phyloP scores from a whole-genome alignment of 2,113 vertebrate genomes.

The Aspiorhynchus laticeps region DNA sequence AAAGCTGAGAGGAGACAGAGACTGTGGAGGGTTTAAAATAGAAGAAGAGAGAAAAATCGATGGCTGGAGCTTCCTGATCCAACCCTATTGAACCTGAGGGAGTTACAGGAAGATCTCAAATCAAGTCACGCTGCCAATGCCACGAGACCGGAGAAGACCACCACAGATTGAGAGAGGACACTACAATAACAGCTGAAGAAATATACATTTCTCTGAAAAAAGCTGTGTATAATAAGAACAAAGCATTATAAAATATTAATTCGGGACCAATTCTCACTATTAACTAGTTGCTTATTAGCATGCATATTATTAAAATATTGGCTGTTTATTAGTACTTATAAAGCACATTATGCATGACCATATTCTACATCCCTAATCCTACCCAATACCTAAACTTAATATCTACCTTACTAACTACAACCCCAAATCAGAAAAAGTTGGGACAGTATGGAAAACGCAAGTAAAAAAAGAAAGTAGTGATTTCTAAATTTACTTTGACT shows the following conservation, averaged over 20 bases:
- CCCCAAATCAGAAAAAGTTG: too few species aligned
- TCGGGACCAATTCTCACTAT: not conserved
- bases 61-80: slow-evolving; percentile 46
- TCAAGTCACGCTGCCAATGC: slow-evolving; percentile 26
- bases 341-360: too few species aligned
- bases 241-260: not conserved
- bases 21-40: slow-evolving; percentile 48
- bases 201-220: not conserved
- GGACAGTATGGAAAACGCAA: too few species aligned
- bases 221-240: not conserved
- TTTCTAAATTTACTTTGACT: too few species aligned
- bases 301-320: too few species aligned
- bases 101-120: slow-evolving; percentile 32
- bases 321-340: too few species aligned
- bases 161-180: not conserved
- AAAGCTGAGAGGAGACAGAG: slow-evolving; percentile 17
- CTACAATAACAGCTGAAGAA: not conserved
- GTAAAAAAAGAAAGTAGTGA: too few species aligned
- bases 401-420: too few species aligned
- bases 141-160: slow-evolving; percentile 12
- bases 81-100: slow-evolving; percentile 9
- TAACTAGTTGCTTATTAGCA: too few species aligned
- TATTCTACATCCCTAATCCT: too few species aligned
- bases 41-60: slow-evolving; percentile 56
- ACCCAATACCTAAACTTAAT: too few species aligned